Evolutionary conservation across 2,113 vertebrate genomes (phyloP), one percentile per base, ranked within the genome.

Genomic region (Circaetus cinerascens): DNA sequence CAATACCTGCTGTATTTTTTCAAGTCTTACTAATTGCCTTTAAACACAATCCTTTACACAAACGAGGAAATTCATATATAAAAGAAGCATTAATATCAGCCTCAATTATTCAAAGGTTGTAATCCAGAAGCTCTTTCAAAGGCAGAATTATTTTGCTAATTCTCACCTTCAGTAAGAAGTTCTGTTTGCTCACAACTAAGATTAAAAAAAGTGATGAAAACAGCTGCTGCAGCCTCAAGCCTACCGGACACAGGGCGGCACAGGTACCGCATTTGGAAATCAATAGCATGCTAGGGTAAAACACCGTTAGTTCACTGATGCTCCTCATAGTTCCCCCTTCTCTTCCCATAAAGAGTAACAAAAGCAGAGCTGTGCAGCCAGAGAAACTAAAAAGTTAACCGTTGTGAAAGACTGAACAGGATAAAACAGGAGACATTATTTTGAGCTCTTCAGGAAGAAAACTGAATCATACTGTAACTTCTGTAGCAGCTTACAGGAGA

Each of bases 401-500:
- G 30, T 79, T 85, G 84, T 72, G 77, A 85, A 94, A 96, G 81
- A 51, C n/a, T 45, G 23, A 72, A 56, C 46, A 93, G 80, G 66
- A 75, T 85, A 86, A 67, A 72, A 1, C 68, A 94, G 32, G 89
- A 90, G 34, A 69, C 21, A 30, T 83, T 94, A 92, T 89, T 96
- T 67, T 85, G 68, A 91, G 91, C 73, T 72, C 68, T 72, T 87
- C 83, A 95, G 79, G 86, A 95, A 90, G 76, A 96, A 71, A 91
- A 92, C 18, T 64, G 78, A 93, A 95, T 95, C 92, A 83, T 86
- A 34, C 10, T 64, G 69, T 69, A 89, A 84, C 79, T 96, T 91
- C 68, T 95, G 72, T 19, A 72, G 82, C 57, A 45, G 83, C 68
- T 86, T 16, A 78, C 67, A 75, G 46, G 43, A 51, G 46, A 78